Evolutionary conservation across 1,140 invertebrate species (phyloP), one percentile per base, ranked within the genome.

Genomic region (Potamilus streckersoni): DNA sequence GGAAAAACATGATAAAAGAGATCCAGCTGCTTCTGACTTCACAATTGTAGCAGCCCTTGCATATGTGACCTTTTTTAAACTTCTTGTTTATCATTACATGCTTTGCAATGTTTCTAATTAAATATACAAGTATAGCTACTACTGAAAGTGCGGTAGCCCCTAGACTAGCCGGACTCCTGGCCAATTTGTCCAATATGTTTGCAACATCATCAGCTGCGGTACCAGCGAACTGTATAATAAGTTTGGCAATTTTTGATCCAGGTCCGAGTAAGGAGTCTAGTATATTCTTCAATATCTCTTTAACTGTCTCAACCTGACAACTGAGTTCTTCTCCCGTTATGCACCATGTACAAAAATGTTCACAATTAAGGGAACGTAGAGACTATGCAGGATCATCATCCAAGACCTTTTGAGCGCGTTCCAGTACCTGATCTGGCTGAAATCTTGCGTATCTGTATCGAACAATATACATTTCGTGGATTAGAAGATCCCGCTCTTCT

Each of bases 291-390:
- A 73, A 8, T 16, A 68, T 13, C 27, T 49, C 31, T 16, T 14
- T 67, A 16, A 19, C 55, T 12, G 11, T 67, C n/a, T 73, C 61
- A 60, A 57, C 57, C 56, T 73, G 72, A 49, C 27, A 68, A 60
- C 72, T 73, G 12, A 49, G 19, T 17, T 73, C 65, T 49, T 38
- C 59, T 15, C 72, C 65, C 49, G 61, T 65, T 67, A 64, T 59
- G n/a, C 72, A 73, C 64, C 61, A 73, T 19, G 66, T 73, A 61
- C 72, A 73, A 56, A 73, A 60, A 68, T 67, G 65, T 59, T 73
- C 72, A 73, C 72, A 73, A 27, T 73, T 73, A 66, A 61, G 57
- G 16, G 38, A 73, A 17, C 58, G 49, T 27, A 73, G 13, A 31
- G 19, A 65, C 19, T 73, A 72, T 58, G 23, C 61, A 23, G 38